phyloP scores from a whole-genome alignment of 2,113 vertebrate species.

The Psittacus erithacus region DNA sequence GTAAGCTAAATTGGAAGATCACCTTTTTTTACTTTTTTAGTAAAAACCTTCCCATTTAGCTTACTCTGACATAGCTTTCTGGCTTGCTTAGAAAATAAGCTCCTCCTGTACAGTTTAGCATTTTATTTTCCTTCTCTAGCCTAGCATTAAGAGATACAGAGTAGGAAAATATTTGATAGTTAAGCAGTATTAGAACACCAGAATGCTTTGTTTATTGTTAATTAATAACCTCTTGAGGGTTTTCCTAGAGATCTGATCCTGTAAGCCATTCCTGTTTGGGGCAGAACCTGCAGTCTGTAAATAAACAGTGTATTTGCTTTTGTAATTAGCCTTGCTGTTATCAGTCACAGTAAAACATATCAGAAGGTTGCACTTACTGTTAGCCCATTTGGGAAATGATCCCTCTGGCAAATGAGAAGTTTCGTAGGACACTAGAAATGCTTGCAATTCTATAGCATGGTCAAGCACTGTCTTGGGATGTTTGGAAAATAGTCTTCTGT shows the following conservation, averaged over 20 bases:
- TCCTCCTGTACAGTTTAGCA: neutral
- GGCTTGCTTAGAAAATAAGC: neutral
- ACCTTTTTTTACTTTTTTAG: neutral
- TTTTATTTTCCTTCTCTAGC: neutral
- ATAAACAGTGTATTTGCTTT: neutral
- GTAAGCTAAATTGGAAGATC: neutral
- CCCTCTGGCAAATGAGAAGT: neutral
- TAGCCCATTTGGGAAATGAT: neutral
- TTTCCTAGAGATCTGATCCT: neutral
- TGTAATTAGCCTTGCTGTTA: neutral
- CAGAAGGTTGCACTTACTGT: neutral
- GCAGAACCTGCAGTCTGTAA: neutral
- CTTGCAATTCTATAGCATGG: neutral
- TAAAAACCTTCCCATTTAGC: neutral
- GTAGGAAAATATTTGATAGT: neutral
- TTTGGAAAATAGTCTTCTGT: neutral
- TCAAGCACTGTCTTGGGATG: neutral
- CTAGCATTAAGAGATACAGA: neutral
- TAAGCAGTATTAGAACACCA: neutral
- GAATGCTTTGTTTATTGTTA: neutral
- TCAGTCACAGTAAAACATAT: neutral
- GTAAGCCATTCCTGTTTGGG: neutral
- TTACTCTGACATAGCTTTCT: neutral
- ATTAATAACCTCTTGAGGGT: neutral
- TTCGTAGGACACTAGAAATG: neutral